Conservation (phyloP, 2,888 invertebrate genomes). For the Autographa gamma region DNA sequence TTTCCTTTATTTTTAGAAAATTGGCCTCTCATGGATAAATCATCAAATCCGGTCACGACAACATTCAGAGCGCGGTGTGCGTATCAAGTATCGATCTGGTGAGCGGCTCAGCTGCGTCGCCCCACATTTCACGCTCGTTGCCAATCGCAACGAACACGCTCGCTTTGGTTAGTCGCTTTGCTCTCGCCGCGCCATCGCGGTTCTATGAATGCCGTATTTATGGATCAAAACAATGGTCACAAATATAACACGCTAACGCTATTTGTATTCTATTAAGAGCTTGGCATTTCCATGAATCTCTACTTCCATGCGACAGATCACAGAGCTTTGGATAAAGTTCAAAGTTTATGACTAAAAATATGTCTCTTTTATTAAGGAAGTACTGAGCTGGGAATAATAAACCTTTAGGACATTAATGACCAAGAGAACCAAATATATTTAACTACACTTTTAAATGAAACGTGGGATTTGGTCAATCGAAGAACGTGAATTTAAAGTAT, state of each 20-base stretch:
- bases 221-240: slow-evolving; percentile 67
- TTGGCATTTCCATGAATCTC: slow-evolving; percentile 60
- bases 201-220: slow-evolving; percentile 61
- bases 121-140: slow-evolving; percentile 83
- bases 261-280: slow-evolving; percentile 63
- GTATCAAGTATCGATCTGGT: slow-evolving; percentile 86
- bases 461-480: background rate
- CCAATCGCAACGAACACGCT: slow-evolving; percentile 74
- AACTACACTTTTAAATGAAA: background rate
- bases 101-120: slow-evolving; percentile 81
- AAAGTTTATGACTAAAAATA: slow-evolving; percentile 36
- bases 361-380: slow-evolving; percentile 13
- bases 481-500: background rate
- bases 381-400: background rate
- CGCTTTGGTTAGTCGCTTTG: slow-evolving; percentile 63
- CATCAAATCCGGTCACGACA: slow-evolving; percentile 77
- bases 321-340: slow-evolving; percentile 37
- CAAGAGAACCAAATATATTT: background rate
- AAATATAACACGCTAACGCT: slow-evolving; percentile 59
- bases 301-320: slow-evolving; percentile 46
- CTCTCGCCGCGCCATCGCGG: slow-evolving; percentile 57
- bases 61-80: slow-evolving; percentile 82
- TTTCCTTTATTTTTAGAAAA: slow-evolving; percentile 65
- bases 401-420: background rate
- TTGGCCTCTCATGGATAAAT: slow-evolving; percentile 65